A percentile compares a stretch with the other conserved stretches of the same genome.
phyloP scores from a whole-genome alignment of 2,113 vertebrate genomes.

The Elephantulus edwardii region DNA sequence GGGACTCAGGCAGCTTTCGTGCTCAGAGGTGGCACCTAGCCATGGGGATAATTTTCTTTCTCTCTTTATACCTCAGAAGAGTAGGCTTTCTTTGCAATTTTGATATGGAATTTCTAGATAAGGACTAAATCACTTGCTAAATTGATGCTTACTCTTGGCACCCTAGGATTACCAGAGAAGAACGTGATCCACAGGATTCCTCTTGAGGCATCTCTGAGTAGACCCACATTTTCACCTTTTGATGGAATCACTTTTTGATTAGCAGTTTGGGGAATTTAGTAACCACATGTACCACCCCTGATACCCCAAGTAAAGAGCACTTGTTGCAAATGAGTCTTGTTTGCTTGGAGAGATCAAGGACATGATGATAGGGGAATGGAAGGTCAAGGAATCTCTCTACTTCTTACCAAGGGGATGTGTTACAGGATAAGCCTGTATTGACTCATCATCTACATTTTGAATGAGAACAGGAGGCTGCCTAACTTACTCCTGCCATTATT shows the following conservation, averaged over 20 bases:
- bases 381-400: background rate
- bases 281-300: too few relatives aligned
- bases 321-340: background rate
- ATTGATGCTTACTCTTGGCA: background rate
- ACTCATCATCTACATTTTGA: background rate
- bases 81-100: background rate
- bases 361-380: too few relatives aligned
- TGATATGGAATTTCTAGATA: background rate
- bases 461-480: background rate
- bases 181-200: background rate
- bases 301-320: background rate
- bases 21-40: too few relatives aligned
- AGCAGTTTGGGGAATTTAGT: background rate
- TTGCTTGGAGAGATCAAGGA: conserved; percentile 30
- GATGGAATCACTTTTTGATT: background rate
- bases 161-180: background rate
- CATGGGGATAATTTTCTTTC: background rate
- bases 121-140: background rate
- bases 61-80: too few relatives aligned
- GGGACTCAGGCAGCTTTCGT: too few relatives aligned
- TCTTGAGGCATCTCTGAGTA: background rate
- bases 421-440: background rate
- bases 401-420: background rate
- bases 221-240: background rate
- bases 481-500: conserved; percentile 17